Conservation (phyloP, 2,797 vertebrate genomes). For the Halcyon badia region DNA sequence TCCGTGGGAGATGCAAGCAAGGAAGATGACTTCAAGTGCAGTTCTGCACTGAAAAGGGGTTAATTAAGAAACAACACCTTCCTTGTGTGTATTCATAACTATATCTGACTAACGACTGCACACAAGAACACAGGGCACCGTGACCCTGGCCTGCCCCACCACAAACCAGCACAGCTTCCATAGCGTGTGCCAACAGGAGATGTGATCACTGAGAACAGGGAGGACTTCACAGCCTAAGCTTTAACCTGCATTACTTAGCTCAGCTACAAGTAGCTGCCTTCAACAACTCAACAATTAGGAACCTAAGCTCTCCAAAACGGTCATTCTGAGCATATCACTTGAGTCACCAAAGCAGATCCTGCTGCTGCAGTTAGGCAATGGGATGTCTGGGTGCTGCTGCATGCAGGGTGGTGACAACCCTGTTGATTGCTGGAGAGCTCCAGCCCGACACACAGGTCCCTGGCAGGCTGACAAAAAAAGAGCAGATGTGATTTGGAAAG, state of each 20-base stretch:
- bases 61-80: background rate
- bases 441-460: background rate
- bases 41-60: background rate
- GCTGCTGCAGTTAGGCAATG: background rate
- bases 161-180: background rate
- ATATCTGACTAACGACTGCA: background rate
- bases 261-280: background rate
- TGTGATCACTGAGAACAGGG: rapidly evolving
- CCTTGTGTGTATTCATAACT: background rate
- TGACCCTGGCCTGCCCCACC: background rate
- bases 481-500: background rate
- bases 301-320: background rate
- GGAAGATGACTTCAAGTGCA: background rate
- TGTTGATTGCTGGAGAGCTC: background rate
- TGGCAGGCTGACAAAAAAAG: background rate
- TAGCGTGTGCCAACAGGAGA: background rate
- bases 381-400: background rate
- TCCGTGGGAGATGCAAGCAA: background rate
- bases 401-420: too few relatives aligned
- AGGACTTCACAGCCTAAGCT: background rate
- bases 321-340: rapidly evolving
- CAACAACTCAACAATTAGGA: background rate
- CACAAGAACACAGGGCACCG: rapidly evolving
- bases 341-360: background rate
- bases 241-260: background rate